Evolutionary conservation across 2,888 invertebrate species (phyloP).

Genomic region (Caenorhabditis drosophilae): DNA sequence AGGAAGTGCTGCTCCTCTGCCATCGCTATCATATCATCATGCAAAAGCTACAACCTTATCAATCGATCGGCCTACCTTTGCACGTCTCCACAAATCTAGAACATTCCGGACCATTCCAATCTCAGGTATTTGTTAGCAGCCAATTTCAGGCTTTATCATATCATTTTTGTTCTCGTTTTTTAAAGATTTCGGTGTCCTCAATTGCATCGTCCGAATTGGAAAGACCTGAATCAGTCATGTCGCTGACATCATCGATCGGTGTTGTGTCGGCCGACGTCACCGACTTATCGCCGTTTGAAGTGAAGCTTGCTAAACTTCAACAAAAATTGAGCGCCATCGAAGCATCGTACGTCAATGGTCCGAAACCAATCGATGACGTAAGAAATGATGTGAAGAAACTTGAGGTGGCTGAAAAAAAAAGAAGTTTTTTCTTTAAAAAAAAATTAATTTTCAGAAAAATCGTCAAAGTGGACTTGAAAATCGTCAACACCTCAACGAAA

Average conservation of each 20-base stretch:
- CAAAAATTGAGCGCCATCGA: slow-evolving; percentile 27
- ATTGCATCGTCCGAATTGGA: slow-evolving; percentile 54
- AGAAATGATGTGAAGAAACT: slow-evolving; percentile 34
- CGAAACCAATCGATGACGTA: slow-evolving; percentile 40
- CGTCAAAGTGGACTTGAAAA: slow-evolving; percentile 22
- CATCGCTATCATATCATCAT: slow-evolving; percentile 44
- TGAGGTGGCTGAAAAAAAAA: slow-evolving; percentile 9
- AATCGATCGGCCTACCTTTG: slow-evolving; percentile 41
- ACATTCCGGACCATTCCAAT: slow-evolving; percentile 41
- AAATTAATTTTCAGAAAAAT: slow-evolving; percentile 13
- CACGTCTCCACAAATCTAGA: slow-evolving; percentile 47
- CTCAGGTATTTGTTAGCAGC: slow-evolving; percentile 33
- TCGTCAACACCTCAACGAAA: slow-evolving; percentile 23
- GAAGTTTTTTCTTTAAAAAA: not conserved
- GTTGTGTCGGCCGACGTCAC: slow-evolving; percentile 29
- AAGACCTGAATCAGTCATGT: slow-evolving; percentile 51
- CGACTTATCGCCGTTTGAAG: slow-evolving; percentile 32
- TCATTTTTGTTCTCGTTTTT: not conserved
- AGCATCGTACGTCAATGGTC: slow-evolving; percentile 38
- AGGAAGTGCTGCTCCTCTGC: slow-evolving; percentile 46
- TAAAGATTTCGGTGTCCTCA: slow-evolving; percentile 53
- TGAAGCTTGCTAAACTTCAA: slow-evolving; percentile 30
- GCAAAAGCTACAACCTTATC: slow-evolving; percentile 41
- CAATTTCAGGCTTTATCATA: not conserved
- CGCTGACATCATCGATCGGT: slow-evolving; percentile 43